A percentile compares a stretch with the other conserved stretches of the same genome.
phyloP scores from a whole-genome alignment of 1,140 invertebrate genomes.

The Saccostrea echinata region DNA sequence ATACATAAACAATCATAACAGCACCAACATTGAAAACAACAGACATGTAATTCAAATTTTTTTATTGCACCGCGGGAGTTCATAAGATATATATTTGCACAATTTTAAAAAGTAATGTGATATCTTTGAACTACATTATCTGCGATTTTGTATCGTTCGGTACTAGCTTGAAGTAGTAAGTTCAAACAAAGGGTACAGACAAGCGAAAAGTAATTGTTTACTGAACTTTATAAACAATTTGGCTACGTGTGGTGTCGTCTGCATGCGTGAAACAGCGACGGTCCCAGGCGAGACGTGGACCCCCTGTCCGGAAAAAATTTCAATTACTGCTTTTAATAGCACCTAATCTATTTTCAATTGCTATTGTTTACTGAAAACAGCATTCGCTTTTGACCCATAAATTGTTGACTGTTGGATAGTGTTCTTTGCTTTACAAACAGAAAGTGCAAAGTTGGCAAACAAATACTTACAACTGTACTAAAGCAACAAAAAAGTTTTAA shows the following conservation, averaged over 20 bases:
- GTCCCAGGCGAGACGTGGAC: background rate
- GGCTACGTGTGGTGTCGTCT: conserved; percentile 28
- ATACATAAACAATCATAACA: background rate
- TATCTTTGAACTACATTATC: conserved; percentile 17
- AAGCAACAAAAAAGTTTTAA: too few species aligned
- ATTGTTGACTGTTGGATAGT: too few species aligned
- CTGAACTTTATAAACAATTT: background rate
- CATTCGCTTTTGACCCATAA: background rate
- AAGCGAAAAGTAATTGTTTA: conserved; percentile 18
- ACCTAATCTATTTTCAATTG: background rate
- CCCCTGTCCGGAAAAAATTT: background rate
- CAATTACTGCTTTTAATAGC: background rate
- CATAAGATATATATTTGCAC: background rate
- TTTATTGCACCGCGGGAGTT: conserved; percentile 5
- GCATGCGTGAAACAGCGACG: background rate
- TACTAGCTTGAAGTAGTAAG: background rate
- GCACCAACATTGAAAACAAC: background rate
- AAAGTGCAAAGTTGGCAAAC: background rate
- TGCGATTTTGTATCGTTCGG: conserved; percentile 4
- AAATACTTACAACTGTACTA: too few species aligned
- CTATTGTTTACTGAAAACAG: background rate
- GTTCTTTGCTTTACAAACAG: too few species aligned
- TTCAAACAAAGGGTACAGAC: conserved; percentile 15
- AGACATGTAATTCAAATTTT: background rate
- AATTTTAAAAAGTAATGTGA: conserved; percentile 15